Evolutionary conservation across 2,888 invertebrate genomes (phyloP).

Genomic region (Apoda limacodes): DNA sequence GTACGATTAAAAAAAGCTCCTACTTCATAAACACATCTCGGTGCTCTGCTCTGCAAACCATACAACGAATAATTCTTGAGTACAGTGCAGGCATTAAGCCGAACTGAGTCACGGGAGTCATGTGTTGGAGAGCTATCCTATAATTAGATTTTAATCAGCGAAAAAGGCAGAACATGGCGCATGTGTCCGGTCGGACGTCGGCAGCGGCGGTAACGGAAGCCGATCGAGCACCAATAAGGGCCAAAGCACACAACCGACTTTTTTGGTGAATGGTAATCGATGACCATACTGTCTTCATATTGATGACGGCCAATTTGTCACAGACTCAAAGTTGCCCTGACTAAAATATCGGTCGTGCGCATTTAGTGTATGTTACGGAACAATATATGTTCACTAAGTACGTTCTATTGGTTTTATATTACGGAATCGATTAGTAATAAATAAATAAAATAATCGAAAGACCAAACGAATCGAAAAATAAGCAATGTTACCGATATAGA

Average conservation of each 20-base stretch:
- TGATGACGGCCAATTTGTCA: too few relatives aligned
- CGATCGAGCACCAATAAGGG: slow-evolving; percentile 54
- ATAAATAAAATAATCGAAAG: too few relatives aligned
- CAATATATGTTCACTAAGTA: too few relatives aligned
- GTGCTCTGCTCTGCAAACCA: slow-evolving; percentile 23
- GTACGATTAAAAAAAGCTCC: background rate
- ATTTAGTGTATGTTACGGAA: too few relatives aligned
- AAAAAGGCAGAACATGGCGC: slow-evolving; percentile 51
- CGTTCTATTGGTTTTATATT: too few relatives aligned
- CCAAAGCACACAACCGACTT: slow-evolving; percentile 11
- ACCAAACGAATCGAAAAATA: too few relatives aligned
- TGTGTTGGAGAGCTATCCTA: slow-evolving; percentile 50
- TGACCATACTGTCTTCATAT: too few relatives aligned
- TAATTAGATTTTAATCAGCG: slow-evolving; percentile 65
- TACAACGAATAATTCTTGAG: slow-evolving; percentile 35
- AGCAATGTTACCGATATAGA: too few relatives aligned
- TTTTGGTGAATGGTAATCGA: too few relatives aligned
- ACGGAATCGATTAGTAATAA: too few relatives aligned
- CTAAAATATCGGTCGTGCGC: too few relatives aligned
- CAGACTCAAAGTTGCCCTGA: too few relatives aligned
- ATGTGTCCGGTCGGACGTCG: slow-evolving; percentile 38
- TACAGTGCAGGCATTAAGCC: slow-evolving; percentile 40
- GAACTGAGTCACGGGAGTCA: slow-evolving; percentile 53
- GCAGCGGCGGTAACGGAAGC: slow-evolving; percentile 59
- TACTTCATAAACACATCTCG: background rate